Evolutionary conservation across 2,797 vertebrate genomes (phyloP).

Genomic region (Urosaurus nigricauda): DNA sequence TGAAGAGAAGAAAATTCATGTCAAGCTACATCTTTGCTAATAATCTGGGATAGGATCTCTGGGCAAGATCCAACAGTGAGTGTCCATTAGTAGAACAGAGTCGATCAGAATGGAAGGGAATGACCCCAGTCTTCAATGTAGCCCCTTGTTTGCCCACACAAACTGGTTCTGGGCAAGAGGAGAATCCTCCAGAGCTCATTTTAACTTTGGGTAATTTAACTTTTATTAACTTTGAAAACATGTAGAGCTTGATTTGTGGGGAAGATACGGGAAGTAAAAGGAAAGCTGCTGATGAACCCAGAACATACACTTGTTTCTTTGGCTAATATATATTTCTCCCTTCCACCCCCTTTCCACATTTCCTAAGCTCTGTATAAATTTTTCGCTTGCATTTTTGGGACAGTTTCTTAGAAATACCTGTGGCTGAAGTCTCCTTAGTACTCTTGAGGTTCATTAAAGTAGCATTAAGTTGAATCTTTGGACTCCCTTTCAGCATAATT

Average conservation of each 20-base stretch:
- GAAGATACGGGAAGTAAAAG: not conserved
- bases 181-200: no score
- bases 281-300: not conserved
- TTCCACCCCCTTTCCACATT: not conserved
- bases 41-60: not conserved
- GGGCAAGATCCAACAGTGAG: no score
- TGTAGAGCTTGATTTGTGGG: not conserved
- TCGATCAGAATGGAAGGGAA: no score
- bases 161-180: no score
- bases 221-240: not conserved
- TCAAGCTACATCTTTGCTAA: not conserved
- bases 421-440: not conserved
- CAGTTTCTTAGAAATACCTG: not conserved
- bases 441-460: not conserved
- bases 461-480: not conserved
- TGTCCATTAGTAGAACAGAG: no score
- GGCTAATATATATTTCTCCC: not conserved
- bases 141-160: no score
- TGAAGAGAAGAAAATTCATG: not conserved
- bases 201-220: not conserved
- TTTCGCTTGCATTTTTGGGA: not conserved
- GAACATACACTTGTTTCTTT: not conserved
- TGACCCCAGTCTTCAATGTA: no score
- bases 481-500: not conserved
- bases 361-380: not conserved